A percentile compares a stretch with the other conserved stretches of the same genome.
phyloP scores from a whole-genome alignment of 2,113 vertebrate species.

The Pedionomus torquatus region DNA sequence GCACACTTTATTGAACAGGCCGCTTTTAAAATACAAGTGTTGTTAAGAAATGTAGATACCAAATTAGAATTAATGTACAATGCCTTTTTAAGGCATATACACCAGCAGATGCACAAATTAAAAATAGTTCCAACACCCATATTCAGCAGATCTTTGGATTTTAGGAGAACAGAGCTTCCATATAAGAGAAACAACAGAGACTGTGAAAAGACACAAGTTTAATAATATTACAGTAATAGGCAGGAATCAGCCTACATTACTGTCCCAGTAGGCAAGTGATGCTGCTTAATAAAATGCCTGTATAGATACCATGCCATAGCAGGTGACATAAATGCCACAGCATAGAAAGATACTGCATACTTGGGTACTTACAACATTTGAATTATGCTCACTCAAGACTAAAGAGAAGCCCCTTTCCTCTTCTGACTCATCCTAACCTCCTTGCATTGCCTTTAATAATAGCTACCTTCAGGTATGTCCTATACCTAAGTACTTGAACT shows the following conservation, averaged over 20 bases:
- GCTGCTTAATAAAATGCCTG: neutral
- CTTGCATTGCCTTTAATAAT: neutral
- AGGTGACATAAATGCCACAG: neutral
- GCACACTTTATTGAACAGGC: neutral
- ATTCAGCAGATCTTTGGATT: neutral
- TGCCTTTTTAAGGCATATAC: neutral
- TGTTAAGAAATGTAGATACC: neutral
- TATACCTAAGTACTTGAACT: neutral
- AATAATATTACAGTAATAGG: neutral
- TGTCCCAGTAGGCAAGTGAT: neutral
- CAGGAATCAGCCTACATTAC: neutral
- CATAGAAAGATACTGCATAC: neutral
- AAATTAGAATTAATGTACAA: neutral
- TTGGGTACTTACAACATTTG: neutral
- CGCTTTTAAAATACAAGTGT: neutral
- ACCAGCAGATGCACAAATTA: neutral
- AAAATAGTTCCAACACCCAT: neutral
- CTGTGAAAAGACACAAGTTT: neutral
- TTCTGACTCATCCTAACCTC: neutral
- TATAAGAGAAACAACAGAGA: neutral
- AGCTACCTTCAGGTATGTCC: neutral
- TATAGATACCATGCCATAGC: neutral
- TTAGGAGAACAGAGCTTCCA: neutral
- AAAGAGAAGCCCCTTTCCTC: neutral
- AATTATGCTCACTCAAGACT: neutral